These are phyloP conservation scores for Cephus pygmeus DNA, from an alignment of 2,888 invertebrate species.

Conservation along the genomic window DNA sequence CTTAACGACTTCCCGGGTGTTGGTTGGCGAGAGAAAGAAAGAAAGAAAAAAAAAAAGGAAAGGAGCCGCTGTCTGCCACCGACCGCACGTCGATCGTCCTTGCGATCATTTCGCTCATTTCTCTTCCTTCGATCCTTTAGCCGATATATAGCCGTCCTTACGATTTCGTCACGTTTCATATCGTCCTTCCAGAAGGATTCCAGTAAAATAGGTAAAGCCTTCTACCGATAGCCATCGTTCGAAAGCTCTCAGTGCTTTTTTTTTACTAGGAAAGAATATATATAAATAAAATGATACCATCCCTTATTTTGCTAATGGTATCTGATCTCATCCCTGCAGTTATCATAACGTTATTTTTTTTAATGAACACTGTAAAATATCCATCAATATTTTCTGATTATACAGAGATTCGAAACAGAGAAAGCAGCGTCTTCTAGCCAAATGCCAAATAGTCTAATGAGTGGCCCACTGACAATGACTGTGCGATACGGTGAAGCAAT, in stretches of 20 bases:
- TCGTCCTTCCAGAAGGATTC: neutral
- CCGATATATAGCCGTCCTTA: neutral
- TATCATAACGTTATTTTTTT: neutral
- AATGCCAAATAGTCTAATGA: too few species aligned
- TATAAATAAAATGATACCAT: neutral
- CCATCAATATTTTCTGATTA: too few species aligned
- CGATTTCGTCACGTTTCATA: neutral
- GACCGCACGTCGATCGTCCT: neutral
- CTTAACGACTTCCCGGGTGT: slow-evolving; percentile 31
- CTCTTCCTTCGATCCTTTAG: neutral
- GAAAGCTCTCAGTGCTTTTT: neutral
- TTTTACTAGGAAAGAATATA: neutral
- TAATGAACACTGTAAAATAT: neutral
- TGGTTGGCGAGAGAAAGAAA: slow-evolving; percentile 7
- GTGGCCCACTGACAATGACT: too few species aligned
- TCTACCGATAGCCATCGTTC: neutral
- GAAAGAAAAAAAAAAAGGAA: neutral
- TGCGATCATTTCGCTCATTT: neutral
- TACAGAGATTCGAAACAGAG: too few species aligned
- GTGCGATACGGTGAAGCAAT: too few species aligned
- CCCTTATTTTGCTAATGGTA: neutral
- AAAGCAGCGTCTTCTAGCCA: too few species aligned
- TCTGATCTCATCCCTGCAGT: neutral
- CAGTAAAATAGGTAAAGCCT: neutral
- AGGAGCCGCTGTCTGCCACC: neutral